Evolutionary conservation across 2,797 vertebrate genomes (phyloP).

Genomic region (Sebastes steindachneri): DNA sequence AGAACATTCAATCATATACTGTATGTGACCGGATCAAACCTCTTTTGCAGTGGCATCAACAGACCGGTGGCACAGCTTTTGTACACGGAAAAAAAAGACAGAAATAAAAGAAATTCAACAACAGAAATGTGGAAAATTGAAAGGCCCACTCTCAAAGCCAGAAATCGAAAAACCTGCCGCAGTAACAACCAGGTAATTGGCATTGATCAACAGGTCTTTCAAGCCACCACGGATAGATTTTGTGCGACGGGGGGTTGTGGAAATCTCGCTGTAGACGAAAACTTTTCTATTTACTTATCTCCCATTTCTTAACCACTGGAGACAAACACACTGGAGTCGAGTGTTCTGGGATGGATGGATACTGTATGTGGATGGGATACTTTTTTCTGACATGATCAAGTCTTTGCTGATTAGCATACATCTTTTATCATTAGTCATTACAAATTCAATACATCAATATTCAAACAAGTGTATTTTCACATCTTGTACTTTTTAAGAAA

Average conservation of each 20-base stretch:
- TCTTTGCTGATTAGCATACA: too few species aligned
- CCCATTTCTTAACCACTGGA: neutral
- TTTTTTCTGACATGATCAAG: neutral
- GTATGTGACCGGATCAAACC: neutral
- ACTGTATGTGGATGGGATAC: neutral
- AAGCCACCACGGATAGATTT: neutral
- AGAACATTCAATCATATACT: neutral
- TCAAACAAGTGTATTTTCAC: neutral
- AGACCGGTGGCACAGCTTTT: neutral
- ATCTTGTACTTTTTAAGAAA: neutral
- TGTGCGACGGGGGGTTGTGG: neutral
- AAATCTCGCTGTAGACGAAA: neutral
- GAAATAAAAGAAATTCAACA: neutral
- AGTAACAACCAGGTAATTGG: neutral
- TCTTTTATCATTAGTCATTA: neutral
- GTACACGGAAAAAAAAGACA: neutral
- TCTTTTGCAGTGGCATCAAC: neutral
- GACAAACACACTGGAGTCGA: neutral
- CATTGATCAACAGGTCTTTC: neutral
- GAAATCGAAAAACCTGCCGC: neutral
- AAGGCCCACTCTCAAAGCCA: neutral
- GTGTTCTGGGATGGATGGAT: neutral
- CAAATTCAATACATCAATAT: neutral
- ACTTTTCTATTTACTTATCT: neutral
- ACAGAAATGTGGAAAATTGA: neutral